These are phyloP conservation scores for Nicator chloris DNA, from an alignment of 2,113 vertebrate species.

Conservation along the genomic window DNA sequence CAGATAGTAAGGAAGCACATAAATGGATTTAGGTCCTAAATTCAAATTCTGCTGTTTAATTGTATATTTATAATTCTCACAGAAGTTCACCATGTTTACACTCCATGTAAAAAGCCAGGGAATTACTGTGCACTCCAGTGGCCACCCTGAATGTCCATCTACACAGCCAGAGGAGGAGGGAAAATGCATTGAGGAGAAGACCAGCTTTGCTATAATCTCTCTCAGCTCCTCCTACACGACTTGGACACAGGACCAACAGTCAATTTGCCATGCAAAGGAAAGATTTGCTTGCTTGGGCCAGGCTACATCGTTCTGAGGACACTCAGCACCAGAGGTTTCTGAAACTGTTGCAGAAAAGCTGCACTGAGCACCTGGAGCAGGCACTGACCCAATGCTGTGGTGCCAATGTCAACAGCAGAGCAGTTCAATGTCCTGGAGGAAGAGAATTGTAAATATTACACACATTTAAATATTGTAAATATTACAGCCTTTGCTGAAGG, in stretches of 20 bases:
- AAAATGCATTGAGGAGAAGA: not conserved
- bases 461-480: not conserved
- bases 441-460: not conserved
- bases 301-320: not conserved
- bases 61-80: not conserved
- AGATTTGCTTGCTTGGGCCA: not conserved
- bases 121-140: not conserved
- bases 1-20: not conserved
- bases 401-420: not conserved
- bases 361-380: not conserved
- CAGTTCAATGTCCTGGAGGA: not conserved
- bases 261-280: not conserved
- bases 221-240: not conserved
- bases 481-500: not conserved
- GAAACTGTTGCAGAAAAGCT: not conserved
- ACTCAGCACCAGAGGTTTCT: not conserved
- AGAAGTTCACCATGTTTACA: not conserved
- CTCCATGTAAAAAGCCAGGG: not conserved
- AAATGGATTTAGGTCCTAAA: not conserved
- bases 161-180: not conserved
- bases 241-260: not conserved
- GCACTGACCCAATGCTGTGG: not conserved
- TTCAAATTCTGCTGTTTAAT: not conserved
- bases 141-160: not conserved
- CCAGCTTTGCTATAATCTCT: not conserved